Base-by-base conservation (phyloP, 1,140 invertebrate genomes). In the Belonocnema kinseyi region DNA sequence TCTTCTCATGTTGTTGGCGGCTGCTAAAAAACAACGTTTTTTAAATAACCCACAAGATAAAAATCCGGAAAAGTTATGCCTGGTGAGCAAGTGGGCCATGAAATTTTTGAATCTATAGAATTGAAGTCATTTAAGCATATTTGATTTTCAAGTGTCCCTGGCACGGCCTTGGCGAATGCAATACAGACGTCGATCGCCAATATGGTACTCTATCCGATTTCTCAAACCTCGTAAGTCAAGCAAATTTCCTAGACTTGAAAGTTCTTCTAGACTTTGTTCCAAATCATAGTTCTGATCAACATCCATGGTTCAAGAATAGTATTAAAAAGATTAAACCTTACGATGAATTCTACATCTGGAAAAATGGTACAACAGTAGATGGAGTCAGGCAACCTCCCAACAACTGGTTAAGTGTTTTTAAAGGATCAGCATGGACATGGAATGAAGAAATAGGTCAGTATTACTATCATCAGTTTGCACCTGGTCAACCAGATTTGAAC, bases 191-290 rank as follows among this genome's bases (percentile, higher is more conserved):
- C 1, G 21, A 26, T 26, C 21, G 1, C 3, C 87, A 91, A 5
- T 94, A 94, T 77, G 95, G 95, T 10, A 94, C 93, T 0, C 85
- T 95, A 84, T 90, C 89, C 10, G 93, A 95, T 74, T 95, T 96
- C 82, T 90, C 93, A 7, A 85, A 85, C 0, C 88, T 95, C 6
- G 82, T 94, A 40, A 77, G 50, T 2, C 85, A 86, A 77, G 89
- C 92, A 1, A 91, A 92, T 79, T 46, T 58, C 0, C 72, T 86
- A 1, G 80, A 78, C 0, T 40, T 88, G 0, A 88, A 86, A 50
- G 83, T 93, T 46, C 88, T 96, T 1, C 80, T 96, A 53, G 95
- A 96, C 85, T 94, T 95, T 76, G 94, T 96, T 10, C 95, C 96
- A 5, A 96, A 96, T 88, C 95, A 97, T 78, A 95, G 95, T 6